These are phyloP conservation scores for Zootermopsis nevadensis DNA, from an alignment of 2,888 invertebrate species.

Conservation along the genomic window DNA sequence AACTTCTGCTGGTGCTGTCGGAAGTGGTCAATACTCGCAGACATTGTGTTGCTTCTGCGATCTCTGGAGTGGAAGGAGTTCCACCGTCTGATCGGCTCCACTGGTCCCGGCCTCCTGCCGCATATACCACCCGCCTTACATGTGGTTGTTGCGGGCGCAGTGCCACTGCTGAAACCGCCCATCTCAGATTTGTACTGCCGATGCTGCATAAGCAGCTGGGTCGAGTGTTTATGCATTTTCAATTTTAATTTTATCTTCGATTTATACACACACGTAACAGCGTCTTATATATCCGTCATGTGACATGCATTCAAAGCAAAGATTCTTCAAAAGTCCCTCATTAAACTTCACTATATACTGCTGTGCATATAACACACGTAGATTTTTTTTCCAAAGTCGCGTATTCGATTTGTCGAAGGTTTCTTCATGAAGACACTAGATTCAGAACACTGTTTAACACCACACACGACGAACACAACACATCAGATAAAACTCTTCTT, in stretches of 20 bases:
- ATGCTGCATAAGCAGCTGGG: conserved; percentile 56
- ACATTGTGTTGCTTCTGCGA: conserved; percentile 45
- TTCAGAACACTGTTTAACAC: no score
- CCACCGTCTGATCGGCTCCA: conserved; percentile 64
- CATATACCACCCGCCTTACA: background rate
- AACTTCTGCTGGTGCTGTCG: conserved; percentile 33
- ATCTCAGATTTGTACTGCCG: background rate
- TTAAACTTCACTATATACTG: no score
- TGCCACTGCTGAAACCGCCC: conserved; percentile 1
- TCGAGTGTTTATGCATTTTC: conserved; percentile 62
- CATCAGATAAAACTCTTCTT: no score
- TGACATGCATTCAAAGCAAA: no score
- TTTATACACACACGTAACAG: no score
- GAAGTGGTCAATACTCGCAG: conserved; percentile 42
- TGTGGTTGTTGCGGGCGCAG: background rate
- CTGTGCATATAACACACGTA: no score
- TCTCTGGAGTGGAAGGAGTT: conserved; percentile 63
- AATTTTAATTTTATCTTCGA: background rate
- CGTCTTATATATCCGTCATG: no score
- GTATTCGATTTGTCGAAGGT: no score
- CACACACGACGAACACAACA: no score
- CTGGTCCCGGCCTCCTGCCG: conserved; percentile 41
- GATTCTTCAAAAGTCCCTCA: no score
- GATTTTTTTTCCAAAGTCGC: no score
- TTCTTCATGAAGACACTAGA: no score